These are phyloP conservation scores for Sardinella longiceps DNA, from an alignment of 2,797 vertebrate genomes.

Conservation along the genomic window DNA sequence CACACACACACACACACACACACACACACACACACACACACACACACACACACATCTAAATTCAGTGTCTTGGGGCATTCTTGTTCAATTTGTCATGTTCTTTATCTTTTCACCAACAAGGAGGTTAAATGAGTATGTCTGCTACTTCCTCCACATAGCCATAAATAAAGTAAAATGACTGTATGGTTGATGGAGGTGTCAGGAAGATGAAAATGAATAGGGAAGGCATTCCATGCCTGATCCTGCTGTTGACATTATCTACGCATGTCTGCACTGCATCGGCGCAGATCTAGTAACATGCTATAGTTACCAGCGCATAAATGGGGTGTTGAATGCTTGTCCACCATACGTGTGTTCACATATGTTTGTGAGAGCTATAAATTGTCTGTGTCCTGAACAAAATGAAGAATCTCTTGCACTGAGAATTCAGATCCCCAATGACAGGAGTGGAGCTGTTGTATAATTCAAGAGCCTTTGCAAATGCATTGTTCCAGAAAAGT, in stretches of 20 bases:
- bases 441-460: not conserved
- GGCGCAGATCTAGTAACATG: constrained; percentile 22
- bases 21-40: not conserved
- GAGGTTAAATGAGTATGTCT: not conserved
- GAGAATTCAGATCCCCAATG: not conserved
- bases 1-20: not conserved
- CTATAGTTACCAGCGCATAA: not conserved
- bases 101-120: not conserved
- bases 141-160: not conserved
- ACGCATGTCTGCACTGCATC: not conserved
- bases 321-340: constrained; percentile 10
- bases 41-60: not conserved
- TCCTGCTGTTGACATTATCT: constrained; percentile 20
- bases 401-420: not conserved
- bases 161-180: constrained; percentile 18
- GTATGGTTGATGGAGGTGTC: constrained; percentile 1
- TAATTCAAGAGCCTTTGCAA: constrained; percentile 3
- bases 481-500: constrained; percentile 8
- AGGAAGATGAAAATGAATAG: constrained; percentile 5
- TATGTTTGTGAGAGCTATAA: not conserved
- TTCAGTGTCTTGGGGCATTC: not conserved
- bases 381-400: not conserved
- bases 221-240: not conserved
- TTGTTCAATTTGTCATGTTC: not conserved
- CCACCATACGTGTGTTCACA: not conserved